Base-by-base conservation (phyloP, 2,113 vertebrate genomes). In the Cinclus cinclus region DNA sequence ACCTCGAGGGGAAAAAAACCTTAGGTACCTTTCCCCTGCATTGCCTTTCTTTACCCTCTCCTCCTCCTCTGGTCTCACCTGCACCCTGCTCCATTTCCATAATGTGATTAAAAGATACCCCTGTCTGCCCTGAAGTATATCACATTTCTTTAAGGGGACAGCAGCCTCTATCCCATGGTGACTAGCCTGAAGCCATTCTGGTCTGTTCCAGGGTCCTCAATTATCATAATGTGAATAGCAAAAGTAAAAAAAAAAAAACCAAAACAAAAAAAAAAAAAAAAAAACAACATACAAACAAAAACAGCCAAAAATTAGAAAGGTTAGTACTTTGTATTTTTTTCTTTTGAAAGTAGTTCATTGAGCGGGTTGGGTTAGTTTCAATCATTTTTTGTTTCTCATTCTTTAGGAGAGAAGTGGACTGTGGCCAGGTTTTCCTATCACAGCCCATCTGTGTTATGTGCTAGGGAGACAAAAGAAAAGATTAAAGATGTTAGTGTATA, bases 401-500 rank as follows among this genome's bases (percentile, higher is more conserved):
- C 90, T 93, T 94, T 80, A 64, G 64, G 78, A 94, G 30, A 96
- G 77, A 84, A 82, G 79, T 97, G 96, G 94, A 95, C n/a, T 89
- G 39, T 74, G 60, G 91, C 97, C 97, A 97, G 96, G 50, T 94
- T 94, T 97, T 95, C 73, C 88, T 95, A 95, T 97, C 87, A 80
- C 58, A 77, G 92, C 89, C 91, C 93, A 92, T 97, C 95, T 97
- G 90, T 82, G 75, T 96, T 92, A 92, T 94, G 73, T 91, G 88
- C 95, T 96, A 74, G 70, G 62, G 78, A 97, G 93, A 97, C 93
- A 94, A 91, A 87, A 87, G 94, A 96, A 92, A 96, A 94, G 96
- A 96, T 97, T 97, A 96, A 97, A 97, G 93, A 96, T 74, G 39
- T 92, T 94, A 83, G 46, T 68, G 71, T 82, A 52, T 78, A 86